Percentiles rank a stretch among this genome's conserved stretches.
Evolutionary conservation across 2,888 invertebrate species (phyloP).

Genomic region (Emesis furor): DNA sequence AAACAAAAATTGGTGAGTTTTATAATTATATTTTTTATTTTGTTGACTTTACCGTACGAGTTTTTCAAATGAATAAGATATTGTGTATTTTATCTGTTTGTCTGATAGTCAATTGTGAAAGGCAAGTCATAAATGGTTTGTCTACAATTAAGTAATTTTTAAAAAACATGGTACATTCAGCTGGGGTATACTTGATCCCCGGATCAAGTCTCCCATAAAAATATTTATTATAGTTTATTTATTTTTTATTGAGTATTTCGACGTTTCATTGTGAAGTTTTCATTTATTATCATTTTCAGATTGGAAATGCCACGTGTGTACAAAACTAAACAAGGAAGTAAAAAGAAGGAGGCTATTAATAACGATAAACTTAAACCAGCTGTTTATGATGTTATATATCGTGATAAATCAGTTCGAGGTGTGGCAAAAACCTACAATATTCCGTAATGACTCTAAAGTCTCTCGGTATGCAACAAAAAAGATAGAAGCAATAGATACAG

Average conservation of each 20-base stretch:
- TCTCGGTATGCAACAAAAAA: constrained; percentile 8
- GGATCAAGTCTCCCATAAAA: not conserved
- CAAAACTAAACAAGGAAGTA: not conserved
- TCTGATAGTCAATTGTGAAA: too few species aligned
- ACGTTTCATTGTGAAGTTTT: not conserved
- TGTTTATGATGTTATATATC: constrained; percentile 36
- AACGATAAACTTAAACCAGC: constrained; percentile 15
- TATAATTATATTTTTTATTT: too few species aligned
- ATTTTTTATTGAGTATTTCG: not conserved
- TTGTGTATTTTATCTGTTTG: too few species aligned
- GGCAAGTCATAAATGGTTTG: too few species aligned
- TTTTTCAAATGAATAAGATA: too few species aligned
- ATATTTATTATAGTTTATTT: not conserved
- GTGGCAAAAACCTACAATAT: constrained; percentile 39
- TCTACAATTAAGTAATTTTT: too few species aligned
- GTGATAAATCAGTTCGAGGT: constrained; percentile 44
- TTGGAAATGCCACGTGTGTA: not conserved
- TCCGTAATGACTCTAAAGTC: constrained; percentile 15
- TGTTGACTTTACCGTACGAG: too few species aligned
- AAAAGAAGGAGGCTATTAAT: constrained; percentile 6
- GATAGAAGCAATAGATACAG: not conserved
- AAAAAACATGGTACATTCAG: not conserved
- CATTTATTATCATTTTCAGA: not conserved
- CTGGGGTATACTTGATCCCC: not conserved
- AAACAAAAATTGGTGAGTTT: too few species aligned